phyloP scores from a whole-genome alignment of 37 sponge, comb jelly and placozoan genomes.

The Hormiphora californensis region DNA sequence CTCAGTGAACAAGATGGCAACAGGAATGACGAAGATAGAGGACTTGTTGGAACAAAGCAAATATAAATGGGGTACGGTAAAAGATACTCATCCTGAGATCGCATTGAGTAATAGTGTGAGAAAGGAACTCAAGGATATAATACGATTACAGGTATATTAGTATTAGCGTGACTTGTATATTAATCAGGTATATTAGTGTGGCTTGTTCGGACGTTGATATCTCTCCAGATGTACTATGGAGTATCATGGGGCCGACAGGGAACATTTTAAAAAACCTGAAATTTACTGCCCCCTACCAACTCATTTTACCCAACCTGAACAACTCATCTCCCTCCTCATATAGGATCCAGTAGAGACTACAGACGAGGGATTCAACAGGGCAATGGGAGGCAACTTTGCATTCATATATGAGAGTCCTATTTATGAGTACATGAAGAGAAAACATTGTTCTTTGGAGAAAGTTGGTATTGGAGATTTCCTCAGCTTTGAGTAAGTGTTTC shows the following conservation, averaged over 20 bases:
- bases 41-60: not conserved
- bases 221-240: too few species aligned
- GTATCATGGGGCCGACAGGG: too few species aligned
- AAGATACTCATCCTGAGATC: conserved; percentile 38
- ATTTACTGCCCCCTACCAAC: too few species aligned
- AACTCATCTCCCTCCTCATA: not conserved
- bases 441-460: conserved; percentile 22
- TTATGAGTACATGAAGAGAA: conserved; percentile 47
- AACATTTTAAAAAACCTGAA: too few species aligned
- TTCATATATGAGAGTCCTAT: conserved; percentile 51
- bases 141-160: conserved; percentile 46
- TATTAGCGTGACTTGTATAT: too few species aligned
- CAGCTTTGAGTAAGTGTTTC: conserved; percentile 27
- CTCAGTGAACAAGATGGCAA: conserved; percentile 53
- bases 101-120: conserved; percentile 25
- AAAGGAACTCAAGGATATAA: conserved; percentile 26
- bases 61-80: conserved; percentile 27
- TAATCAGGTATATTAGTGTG: too few species aligned
- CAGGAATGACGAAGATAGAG: conserved; percentile 34
- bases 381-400: not conserved
- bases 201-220: too few species aligned
- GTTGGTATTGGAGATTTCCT: conserved; percentile 44
- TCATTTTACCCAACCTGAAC: too few species aligned
- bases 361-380: conserved; percentile 30
- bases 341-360: not conserved